These are phyloP conservation scores for Muschampia plurimacula DNA, from an alignment of 2,888 invertebrate genomes.

Conservation along the genomic window DNA sequence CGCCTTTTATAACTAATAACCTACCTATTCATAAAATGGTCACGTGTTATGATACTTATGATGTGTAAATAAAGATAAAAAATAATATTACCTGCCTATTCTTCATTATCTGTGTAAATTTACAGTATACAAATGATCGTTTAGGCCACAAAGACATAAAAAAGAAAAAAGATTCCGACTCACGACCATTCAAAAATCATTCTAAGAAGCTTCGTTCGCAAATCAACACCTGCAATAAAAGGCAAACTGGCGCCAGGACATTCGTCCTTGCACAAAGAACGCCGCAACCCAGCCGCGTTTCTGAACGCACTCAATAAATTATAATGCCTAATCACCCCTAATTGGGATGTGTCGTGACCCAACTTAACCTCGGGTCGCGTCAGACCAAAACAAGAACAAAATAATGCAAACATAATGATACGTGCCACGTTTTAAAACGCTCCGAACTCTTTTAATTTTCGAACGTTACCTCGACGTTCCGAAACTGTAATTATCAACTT, in stretches of 20 bases:
- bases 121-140: background rate
- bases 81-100: background rate
- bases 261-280: constrained; percentile 56
- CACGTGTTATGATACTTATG: too few species aligned
- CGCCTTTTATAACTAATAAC: too few species aligned
- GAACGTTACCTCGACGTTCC: constrained; percentile 70
- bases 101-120: background rate
- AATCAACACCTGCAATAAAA: constrained; percentile 71
- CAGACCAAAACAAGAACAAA: constrained; percentile 69
- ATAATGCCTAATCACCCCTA: constrained; percentile 81
- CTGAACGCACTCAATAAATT: constrained; percentile 81
- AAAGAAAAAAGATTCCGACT: constrained; percentile 48
- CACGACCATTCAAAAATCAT: constrained; percentile 46
- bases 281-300: constrained; percentile 67
- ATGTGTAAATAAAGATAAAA: too few species aligned
- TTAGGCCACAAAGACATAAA: constrained; percentile 4
- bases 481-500: constrained; percentile 79
- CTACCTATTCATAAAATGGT: too few species aligned
- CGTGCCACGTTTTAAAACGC: constrained; percentile 63
- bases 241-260: constrained; percentile 69
- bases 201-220: constrained; percentile 64
- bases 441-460: constrained; percentile 76
- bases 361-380: constrained; percentile 78
- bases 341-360: constrained; percentile 84
- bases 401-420: constrained; percentile 84